phyloP scores from a whole-genome alignment of 2,113 vertebrate genomes.

The Emydura subglobosa region DNA sequence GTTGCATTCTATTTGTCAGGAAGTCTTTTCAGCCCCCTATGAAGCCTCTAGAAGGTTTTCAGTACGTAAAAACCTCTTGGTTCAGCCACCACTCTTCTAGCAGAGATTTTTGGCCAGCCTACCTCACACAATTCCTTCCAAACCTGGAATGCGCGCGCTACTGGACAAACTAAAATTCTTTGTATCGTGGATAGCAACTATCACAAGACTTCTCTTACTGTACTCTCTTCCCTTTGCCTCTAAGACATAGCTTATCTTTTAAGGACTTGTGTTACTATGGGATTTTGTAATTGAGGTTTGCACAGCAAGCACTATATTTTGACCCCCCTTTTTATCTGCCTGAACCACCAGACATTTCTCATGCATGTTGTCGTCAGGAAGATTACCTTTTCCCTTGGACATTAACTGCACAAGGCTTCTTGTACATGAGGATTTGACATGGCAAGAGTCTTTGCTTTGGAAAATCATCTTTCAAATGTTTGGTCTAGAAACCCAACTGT shows the following conservation, averaged over 20 bases:
- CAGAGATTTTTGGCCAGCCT: neutral
- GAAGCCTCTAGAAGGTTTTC: neutral
- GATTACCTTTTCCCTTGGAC: neutral
- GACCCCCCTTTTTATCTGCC: neutral
- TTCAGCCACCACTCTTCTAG: neutral
- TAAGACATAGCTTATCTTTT: neutral
- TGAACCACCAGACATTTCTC: neutral
- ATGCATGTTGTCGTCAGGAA: accelerated
- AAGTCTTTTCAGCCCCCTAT: neutral
- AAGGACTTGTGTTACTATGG: neutral
- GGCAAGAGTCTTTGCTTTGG: neutral
- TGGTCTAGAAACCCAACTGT: neutral
- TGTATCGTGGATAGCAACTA: neutral
- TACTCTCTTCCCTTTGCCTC: neutral
- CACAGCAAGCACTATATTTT: neutral
- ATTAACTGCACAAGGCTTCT: neutral
- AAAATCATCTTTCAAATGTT: neutral
- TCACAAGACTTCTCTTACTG: neutral
- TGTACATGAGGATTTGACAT: neutral
- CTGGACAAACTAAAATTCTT: neutral
- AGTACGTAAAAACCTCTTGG: neutral
- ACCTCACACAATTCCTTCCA: neutral
- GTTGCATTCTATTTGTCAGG: neutral
- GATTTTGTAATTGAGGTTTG: neutral
- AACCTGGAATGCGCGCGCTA: neutral